phyloP scores from a whole-genome alignment of 2,113 vertebrate genomes.

The Poecilia latipinna region DNA sequence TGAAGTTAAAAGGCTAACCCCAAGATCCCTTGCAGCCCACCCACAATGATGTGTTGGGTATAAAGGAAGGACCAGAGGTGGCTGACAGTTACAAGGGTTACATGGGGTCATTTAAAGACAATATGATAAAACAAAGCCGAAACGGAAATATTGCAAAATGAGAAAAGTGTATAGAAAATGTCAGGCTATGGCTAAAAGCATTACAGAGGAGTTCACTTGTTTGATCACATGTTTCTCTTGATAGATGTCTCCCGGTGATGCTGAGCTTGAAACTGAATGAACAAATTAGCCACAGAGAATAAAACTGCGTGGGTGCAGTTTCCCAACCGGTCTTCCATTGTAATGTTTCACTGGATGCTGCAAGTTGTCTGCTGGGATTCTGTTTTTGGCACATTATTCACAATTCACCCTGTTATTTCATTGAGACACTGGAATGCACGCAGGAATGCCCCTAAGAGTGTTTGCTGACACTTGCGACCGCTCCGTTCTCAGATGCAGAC shows the following conservation, averaged over 20 bases:
- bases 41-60: constrained; percentile 43
- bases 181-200: neutral
- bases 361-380: neutral
- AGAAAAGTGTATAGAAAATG: neutral
- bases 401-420: constrained; percentile 54
- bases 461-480: constrained; percentile 73
- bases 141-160: neutral
- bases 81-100: constrained; percentile 4
- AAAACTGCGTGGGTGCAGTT: constrained; percentile 37
- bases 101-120: neutral
- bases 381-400: constrained; percentile 26
- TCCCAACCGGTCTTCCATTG: constrained; percentile 34
- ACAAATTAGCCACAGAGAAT: constrained; percentile 60
- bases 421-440: constrained; percentile 69
- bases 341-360: constrained; percentile 17
- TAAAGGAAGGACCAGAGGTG: constrained; percentile 8
- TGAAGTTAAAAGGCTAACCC: constrained; percentile 70
- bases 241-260: constrained; percentile 18
- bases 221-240: constrained; percentile 16
- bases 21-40: constrained; percentile 46
- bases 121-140: neutral
- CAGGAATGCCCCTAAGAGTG: constrained; percentile 71
- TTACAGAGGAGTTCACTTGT: constrained; percentile 8
- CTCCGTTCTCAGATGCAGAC: constrained; percentile 71
- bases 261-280: constrained; percentile 29